A percentile compares a stretch with the other conserved stretches of the same genome.
Conservation (phyloP, 2,888 invertebrate genomes). For the Eristalis arbustorum region DNA sequence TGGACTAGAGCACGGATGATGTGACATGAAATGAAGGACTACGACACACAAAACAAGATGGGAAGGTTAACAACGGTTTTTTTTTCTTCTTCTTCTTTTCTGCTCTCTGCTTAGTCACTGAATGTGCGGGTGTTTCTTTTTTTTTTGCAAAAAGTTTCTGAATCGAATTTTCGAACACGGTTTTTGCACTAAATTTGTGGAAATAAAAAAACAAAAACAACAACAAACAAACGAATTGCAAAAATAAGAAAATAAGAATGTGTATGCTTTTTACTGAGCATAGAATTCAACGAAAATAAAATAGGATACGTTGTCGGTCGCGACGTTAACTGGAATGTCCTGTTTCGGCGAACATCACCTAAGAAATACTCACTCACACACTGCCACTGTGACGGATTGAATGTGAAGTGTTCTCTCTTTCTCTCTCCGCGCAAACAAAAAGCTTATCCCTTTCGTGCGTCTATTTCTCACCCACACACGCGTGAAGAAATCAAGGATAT, state of each 20-base stretch:
- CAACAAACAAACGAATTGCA: background rate
- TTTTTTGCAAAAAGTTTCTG: background rate
- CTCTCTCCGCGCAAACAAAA: background rate
- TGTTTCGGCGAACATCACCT: slow-evolving; percentile 39
- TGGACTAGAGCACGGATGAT: slow-evolving; percentile 1
- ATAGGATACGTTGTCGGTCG: slow-evolving; percentile 63
- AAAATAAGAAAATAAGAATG: slow-evolving; percentile 48
- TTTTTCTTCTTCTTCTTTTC: too few species aligned
- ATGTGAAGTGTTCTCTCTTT: background rate
- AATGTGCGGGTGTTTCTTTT: background rate
- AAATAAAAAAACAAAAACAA: background rate
- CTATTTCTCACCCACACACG: background rate
- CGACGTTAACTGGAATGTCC: slow-evolving; percentile 63
- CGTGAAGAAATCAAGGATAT: background rate
- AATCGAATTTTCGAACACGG: background rate
- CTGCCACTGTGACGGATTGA: background rate
- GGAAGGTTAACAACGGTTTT: slow-evolving; percentile 11
- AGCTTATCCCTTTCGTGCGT: background rate
- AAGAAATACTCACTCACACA: slow-evolving; percentile 49
- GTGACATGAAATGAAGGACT: background rate
- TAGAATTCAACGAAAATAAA: slow-evolving; percentile 62
- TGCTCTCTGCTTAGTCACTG: background rate
- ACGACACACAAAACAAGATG: slow-evolving; percentile 31
- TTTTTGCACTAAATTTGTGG: background rate
- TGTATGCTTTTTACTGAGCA: slow-evolving; percentile 53